These are phyloP conservation scores for Melanostigma gelatinosum DNA, from an alignment of 2,113 vertebrate genomes.

Conservation along the genomic window DNA sequence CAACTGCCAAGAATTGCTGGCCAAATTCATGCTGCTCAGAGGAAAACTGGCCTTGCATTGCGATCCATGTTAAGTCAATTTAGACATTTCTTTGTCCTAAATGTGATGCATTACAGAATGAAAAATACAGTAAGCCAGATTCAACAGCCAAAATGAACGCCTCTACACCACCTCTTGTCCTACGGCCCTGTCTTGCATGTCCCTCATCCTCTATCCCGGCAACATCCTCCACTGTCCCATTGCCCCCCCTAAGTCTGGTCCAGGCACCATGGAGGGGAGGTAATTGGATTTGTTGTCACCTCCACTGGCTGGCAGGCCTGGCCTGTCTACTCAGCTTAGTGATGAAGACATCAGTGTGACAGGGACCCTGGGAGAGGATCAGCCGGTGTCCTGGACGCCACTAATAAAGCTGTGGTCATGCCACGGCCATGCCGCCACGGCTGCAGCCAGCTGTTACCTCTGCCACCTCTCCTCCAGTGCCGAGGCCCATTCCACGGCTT, in stretches of 20 bases:
- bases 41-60: background rate
- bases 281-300: slow-evolving; percentile 99
- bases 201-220: slow-evolving; percentile 29
- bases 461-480: slow-evolving; percentile 52
- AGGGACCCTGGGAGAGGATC: slow-evolving; percentile 95
- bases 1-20: background rate
- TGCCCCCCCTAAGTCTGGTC: slow-evolving; percentile 76
- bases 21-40: background rate
- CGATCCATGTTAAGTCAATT: background rate
- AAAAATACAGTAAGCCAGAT: background rate
- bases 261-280: slow-evolving; percentile 94
- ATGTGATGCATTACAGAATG: background rate
- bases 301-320: slow-evolving; percentile 95
- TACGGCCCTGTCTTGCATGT: slow-evolving; percentile 23
- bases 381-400: slow-evolving; percentile 95
- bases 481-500: slow-evolving; percentile 51
- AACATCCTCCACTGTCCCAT: slow-evolving; percentile 74
- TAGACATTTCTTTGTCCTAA: background rate
- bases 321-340: slow-evolving; percentile 97
- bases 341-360: slow-evolving; percentile 99
- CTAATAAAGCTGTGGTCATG: slow-evolving; percentile 95
- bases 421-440: slow-evolving; percentile 87
- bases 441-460: slow-evolving; percentile 73
- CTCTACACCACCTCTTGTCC: background rate
- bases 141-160: background rate